Evolutionary conservation across 2,113 vertebrate species (phyloP).

Genomic region (Alouatta palliata): DNA sequence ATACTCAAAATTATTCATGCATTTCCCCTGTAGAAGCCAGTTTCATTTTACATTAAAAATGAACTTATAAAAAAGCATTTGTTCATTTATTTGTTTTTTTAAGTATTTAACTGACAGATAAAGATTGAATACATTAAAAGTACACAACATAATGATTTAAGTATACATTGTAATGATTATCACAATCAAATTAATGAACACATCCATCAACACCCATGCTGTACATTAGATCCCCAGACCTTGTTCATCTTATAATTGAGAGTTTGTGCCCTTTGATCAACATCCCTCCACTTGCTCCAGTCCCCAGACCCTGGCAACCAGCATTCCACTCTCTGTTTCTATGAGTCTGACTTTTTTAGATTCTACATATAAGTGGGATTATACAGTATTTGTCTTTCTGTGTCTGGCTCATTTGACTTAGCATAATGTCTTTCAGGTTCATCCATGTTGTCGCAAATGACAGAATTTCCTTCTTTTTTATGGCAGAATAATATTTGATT

Average conservation of each 20-base stretch:
- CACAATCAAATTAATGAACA: not conserved
- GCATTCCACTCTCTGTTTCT: not conserved
- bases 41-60: constrained; percentile 19
- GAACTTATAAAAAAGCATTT: not conserved
- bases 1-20: not conserved
- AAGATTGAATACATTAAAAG: not conserved
- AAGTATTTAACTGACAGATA: not conserved
- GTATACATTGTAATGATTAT: not conserved
- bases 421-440: not conserved
- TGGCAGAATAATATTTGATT: not conserved
- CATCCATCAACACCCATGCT: not conserved
- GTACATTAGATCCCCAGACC: not conserved
- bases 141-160: not conserved
- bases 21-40: not conserved
- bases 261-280: not conserved
- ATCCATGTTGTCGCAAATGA: not conserved
- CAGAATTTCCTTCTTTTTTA: not conserved
- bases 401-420: not conserved
- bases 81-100: not conserved
- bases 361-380: not conserved
- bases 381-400: not conserved
- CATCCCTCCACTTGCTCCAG: too few species aligned
- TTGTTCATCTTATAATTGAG: not conserved
- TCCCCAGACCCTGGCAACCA: not conserved
- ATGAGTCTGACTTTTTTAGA: not conserved